These are phyloP conservation scores for Neolamprologus toae DNA, from an alignment of 2,113 vertebrate species.

Conservation along the genomic window DNA sequence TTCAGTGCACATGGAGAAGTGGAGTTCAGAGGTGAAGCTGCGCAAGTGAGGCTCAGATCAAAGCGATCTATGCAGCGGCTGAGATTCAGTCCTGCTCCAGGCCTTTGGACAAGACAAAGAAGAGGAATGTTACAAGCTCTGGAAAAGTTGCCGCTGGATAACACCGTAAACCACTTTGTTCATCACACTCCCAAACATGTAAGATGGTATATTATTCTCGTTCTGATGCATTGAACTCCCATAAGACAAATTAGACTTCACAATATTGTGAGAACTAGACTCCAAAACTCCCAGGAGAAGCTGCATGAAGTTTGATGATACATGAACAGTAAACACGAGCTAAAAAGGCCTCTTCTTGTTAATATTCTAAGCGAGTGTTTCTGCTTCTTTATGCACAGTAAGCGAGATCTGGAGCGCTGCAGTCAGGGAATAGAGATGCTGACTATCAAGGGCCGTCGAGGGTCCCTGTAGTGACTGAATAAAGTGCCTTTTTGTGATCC, in stretches of 20 bases:
- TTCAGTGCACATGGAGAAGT: neutral
- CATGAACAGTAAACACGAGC: neutral
- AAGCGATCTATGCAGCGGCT: neutral
- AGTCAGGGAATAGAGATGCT: neutral
- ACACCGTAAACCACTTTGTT: neutral
- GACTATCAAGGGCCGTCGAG: neutral
- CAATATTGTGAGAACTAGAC: neutral
- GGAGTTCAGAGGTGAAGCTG: conserved; percentile 10
- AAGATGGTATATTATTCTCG: neutral
- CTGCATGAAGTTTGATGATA: neutral
- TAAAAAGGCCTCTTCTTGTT: neutral
- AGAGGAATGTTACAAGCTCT: neutral
- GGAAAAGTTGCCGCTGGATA: neutral
- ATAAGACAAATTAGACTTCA: neutral
- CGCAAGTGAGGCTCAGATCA: neutral
- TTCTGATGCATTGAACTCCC: neutral
- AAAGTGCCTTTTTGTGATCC: neutral
- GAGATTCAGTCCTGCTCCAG: neutral
- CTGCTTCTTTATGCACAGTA: neutral
- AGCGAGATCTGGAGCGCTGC: neutral
- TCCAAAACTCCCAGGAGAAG: neutral
- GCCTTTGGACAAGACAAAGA: neutral
- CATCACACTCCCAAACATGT: neutral
- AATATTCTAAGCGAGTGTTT: neutral
- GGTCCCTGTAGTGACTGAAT: neutral